A percentile compares a stretch with the other conserved stretches of the same genome.
Conservation (phyloP, 1,140 invertebrate genomes). For the Aleiodes sp. region DNA sequence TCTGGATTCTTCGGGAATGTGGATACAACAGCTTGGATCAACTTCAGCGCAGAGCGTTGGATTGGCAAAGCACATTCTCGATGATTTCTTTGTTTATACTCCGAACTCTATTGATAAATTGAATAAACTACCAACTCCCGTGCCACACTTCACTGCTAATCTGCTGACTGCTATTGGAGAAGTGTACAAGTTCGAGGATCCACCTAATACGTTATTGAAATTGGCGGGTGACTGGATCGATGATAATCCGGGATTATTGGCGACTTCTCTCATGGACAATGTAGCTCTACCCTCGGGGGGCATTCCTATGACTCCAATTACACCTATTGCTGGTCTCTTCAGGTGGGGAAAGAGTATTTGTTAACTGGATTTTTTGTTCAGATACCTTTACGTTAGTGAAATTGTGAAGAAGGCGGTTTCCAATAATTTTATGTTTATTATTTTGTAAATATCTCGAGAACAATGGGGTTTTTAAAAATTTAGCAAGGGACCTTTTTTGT, state of each 20-base stretch:
- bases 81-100: conserved; percentile 80
- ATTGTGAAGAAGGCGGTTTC: no score
- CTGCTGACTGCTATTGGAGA: conserved; percentile 84
- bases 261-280: conserved; percentile 76
- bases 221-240: conserved; percentile 60
- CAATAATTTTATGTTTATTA: not conserved
- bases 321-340: conserved; percentile 81
- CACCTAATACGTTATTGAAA: conserved; percentile 53
- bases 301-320: conserved; percentile 83
- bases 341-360: conserved; percentile 45
- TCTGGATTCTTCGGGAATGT: conserved; percentile 80
- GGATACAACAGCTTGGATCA: conserved; percentile 84
- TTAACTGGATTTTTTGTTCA: not conserved
- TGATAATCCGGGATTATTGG: conserved; percentile 74
- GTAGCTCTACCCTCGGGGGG: conserved; percentile 77
- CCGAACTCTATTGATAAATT: conserved; percentile 73
- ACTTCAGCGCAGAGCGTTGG: conserved; percentile 76
- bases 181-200: conserved; percentile 70
- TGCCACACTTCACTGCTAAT: conserved; percentile 82
- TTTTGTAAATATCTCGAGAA: no score
- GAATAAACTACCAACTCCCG: conserved; percentile 73
- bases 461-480: no score
- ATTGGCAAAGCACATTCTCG: conserved; percentile 78
- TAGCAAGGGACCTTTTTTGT: no score
- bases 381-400: no score